Conservation (phyloP, 2,113 vertebrate species). For the Crotophaga sulcirostris region DNA sequence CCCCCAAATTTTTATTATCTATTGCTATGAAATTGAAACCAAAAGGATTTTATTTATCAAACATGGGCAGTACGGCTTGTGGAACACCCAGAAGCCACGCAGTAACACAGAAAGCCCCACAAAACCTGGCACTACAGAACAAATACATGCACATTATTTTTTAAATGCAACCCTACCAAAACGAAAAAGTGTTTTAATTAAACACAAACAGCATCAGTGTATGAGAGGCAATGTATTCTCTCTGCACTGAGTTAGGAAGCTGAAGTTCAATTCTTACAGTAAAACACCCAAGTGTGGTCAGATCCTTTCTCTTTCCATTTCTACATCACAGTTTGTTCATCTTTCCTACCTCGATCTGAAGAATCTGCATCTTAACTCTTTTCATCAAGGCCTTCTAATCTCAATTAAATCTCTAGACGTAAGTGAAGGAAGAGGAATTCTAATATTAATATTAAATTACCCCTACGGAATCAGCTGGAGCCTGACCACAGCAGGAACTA, state of each 20-base stretch:
- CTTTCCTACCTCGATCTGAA: not conserved
- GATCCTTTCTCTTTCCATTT: not conserved
- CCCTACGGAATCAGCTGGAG: not conserved
- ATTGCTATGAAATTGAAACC: not conserved
- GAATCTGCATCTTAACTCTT: not conserved
- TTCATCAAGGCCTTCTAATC: not conserved
- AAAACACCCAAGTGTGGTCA: not conserved
- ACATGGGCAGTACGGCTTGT: not conserved
- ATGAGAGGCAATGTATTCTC: fast-evolving
- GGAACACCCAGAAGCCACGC: not conserved
- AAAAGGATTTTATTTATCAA: not conserved
- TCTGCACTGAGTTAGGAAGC: not conserved
- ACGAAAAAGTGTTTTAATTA: not conserved
- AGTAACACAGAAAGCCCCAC: not conserved
- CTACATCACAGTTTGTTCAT: not conserved
- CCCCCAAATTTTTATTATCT: constrained; percentile 1
- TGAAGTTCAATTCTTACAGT: not conserved
- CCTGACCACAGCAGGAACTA: not conserved
- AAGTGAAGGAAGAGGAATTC: not conserved
- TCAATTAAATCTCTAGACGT: not conserved
- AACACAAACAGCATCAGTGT: not conserved
- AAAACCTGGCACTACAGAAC: not conserved
- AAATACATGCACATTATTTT: not conserved
- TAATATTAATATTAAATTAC: not conserved
- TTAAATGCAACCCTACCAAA: not conserved